Percentiles rank a stretch among this genome's conserved stretches.
These are phyloP conservation scores for Aplysina aerophoba DNA, from an alignment of 37 sponge, comb jelly and placozoan genomes.

Conservation along the genomic window DNA sequence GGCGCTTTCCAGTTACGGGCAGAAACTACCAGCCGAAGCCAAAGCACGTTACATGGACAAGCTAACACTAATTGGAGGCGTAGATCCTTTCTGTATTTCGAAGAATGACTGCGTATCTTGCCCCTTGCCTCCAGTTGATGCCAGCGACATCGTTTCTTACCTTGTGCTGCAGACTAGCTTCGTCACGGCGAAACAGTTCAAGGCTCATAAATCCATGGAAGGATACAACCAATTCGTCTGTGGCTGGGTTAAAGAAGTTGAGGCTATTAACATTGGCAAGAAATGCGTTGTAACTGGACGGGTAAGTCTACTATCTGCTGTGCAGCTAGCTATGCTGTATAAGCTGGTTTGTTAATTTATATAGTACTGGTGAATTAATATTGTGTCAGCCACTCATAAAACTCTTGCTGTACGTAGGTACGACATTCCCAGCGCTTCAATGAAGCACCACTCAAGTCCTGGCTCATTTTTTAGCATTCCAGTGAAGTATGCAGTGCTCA, in stretches of 20 bases:
- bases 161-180: constrained; percentile 16
- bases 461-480: constrained; percentile 21
- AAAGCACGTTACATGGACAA: too few species aligned
- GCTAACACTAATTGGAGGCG: too few species aligned
- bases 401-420: too few species aligned
- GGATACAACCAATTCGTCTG: constrained; percentile 32
- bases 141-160: constrained; percentile 20
- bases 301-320: too few species aligned
- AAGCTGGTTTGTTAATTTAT: not conserved
- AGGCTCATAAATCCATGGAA: constrained; percentile 29
- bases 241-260: constrained; percentile 17
- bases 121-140: constrained; percentile 9
- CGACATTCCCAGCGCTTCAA: too few species aligned
- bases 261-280: not conserved
- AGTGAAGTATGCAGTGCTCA: constrained; percentile 54
- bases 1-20: too few species aligned
- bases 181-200: constrained; percentile 20
- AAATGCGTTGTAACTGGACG: constrained; percentile 25
- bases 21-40: too few species aligned
- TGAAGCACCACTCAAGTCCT: constrained; percentile 31
- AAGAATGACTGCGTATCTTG: too few species aligned
- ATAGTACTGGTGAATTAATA: too few species aligned
- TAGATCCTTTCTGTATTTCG: too few species aligned
- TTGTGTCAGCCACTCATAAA: too few species aligned
- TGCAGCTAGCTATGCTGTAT: not conserved